Percentiles rank a stretch among this genome's conserved stretches.
Conservation (phyloP, 2,797 vertebrate genomes). For the Melanotaenia trifasciata region DNA sequence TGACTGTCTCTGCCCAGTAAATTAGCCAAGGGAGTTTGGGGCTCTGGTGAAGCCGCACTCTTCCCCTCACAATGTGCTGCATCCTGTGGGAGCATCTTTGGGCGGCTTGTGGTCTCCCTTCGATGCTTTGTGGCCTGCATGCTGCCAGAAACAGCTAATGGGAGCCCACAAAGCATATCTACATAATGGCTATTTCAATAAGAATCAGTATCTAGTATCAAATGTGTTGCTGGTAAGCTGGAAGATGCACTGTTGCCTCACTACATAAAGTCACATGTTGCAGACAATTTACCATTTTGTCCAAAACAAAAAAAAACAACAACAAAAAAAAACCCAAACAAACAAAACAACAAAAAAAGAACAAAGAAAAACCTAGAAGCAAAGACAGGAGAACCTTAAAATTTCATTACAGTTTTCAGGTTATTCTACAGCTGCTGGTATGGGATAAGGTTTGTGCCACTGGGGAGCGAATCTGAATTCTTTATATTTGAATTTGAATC, state of each 20-base stretch:
- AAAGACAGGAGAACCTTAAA: no score
- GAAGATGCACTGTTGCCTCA: neutral
- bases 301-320: neutral
- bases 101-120: slow-evolving; percentile 17
- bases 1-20: slow-evolving; percentile 53
- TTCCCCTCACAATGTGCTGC: slow-evolving; percentile 15
- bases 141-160: slow-evolving; percentile 42
- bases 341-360: neutral
- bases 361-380: no score
- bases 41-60: slow-evolving; percentile 26
- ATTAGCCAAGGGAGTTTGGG: slow-evolving; percentile 53
- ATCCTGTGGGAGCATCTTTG: slow-evolving; percentile 45
- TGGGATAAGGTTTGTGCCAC: no score
- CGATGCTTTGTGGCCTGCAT: slow-evolving; percentile 10
- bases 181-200: slow-evolving; percentile 22
- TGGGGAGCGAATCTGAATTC: no score
- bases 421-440: no score
- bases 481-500: no score
- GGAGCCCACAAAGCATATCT: slow-evolving; percentile 29
- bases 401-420: no score
- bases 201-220: slow-evolving; percentile 19
- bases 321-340: neutral
- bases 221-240: neutral
- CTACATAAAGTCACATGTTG: neutral
- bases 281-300: neutral